These are phyloP conservation scores for Caenorhabditis latens DNA, from an alignment of 1,140 invertebrate genomes.

Conservation along the genomic window DNA sequence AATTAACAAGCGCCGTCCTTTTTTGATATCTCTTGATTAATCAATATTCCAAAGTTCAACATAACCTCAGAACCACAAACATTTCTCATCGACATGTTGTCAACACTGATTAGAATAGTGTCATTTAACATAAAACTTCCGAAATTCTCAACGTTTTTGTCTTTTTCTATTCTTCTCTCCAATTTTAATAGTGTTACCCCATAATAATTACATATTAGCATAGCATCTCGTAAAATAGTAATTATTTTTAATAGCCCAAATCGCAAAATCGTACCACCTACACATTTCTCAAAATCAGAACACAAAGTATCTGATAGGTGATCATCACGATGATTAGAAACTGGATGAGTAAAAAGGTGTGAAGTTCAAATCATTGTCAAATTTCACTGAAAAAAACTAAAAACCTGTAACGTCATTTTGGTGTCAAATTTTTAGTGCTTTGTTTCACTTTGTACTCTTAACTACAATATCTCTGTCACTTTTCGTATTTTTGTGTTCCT, in stretches of 20 bases:
- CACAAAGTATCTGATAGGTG: not conserved
- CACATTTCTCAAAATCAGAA: not conserved
- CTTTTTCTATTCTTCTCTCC: not conserved
- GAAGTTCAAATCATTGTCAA: not conserved
- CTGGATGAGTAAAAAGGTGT: not conserved
- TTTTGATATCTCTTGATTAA: not conserved
- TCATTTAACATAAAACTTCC: slow-evolving; percentile 21
- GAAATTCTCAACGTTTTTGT: not conserved
- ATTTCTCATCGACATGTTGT: not conserved
- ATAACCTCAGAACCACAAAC: not conserved
- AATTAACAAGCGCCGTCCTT: too few relatives aligned
- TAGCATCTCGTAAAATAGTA: slow-evolving; percentile 13
- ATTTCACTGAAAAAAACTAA: slow-evolving; percentile 19
- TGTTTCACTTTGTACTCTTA: slow-evolving; percentile 16
- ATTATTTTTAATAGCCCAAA: not conserved
- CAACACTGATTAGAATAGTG: slow-evolving; percentile 16
- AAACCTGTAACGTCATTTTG: slow-evolving; percentile 4
- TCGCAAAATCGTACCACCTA: not conserved
- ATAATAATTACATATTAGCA: too few relatives aligned
- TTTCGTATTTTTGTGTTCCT: not conserved
- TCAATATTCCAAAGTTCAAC: not conserved
- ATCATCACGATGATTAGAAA: not conserved
- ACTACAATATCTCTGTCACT: not conserved
- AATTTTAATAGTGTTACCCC: not conserved
- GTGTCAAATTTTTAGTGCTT: slow-evolving; percentile 12